phyloP scores from a whole-genome alignment of 2,888 invertebrate species.

The Galerucella nymphaeae region DNA sequence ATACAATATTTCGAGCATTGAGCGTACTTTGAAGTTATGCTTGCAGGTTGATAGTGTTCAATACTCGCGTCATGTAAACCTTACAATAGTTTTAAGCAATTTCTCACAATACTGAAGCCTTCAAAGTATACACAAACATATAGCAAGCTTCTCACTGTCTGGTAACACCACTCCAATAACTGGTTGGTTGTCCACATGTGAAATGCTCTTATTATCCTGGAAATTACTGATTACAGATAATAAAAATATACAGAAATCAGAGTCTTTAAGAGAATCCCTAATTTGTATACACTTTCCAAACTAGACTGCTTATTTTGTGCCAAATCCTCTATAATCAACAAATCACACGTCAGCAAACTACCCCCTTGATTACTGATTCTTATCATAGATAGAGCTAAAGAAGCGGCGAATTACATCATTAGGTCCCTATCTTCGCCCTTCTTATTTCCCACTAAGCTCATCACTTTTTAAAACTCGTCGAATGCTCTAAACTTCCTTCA shows the following conservation, averaged over 20 bases:
- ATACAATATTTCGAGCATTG: too few species aligned
- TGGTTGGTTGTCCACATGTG: not conserved
- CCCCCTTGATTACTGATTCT: conserved; percentile 36
- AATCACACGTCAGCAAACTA: conserved; percentile 35
- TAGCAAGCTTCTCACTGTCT: too few species aligned
- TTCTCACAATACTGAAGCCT: too few species aligned
- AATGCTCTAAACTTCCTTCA: conserved; percentile 15
- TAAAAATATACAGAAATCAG: conserved; percentile 5
- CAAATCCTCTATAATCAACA: conserved; percentile 32
- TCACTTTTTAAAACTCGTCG: conserved; percentile 25
- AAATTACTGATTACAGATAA: not conserved
- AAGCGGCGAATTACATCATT: conserved; percentile 26
- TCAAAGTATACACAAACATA: too few species aligned
- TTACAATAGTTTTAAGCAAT: too few species aligned
- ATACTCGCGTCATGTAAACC: too few species aligned
- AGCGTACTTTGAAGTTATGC: too few species aligned
- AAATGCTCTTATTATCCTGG: not conserved
- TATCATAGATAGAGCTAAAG: conserved; percentile 30
- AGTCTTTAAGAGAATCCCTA: conserved; percentile 16
- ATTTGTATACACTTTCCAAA: conserved; percentile 2
- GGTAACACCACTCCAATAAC: too few species aligned
- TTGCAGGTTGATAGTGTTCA: too few species aligned
- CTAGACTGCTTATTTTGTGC: conserved; percentile 22
- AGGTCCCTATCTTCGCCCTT: conserved; percentile 29
- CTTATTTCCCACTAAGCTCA: conserved; percentile 34